Percentiles rank a stretch among this genome's conserved stretches.
Evolutionary conservation across 2,113 vertebrate genomes (phyloP).

Genomic region (Anguilla japonica): DNA sequence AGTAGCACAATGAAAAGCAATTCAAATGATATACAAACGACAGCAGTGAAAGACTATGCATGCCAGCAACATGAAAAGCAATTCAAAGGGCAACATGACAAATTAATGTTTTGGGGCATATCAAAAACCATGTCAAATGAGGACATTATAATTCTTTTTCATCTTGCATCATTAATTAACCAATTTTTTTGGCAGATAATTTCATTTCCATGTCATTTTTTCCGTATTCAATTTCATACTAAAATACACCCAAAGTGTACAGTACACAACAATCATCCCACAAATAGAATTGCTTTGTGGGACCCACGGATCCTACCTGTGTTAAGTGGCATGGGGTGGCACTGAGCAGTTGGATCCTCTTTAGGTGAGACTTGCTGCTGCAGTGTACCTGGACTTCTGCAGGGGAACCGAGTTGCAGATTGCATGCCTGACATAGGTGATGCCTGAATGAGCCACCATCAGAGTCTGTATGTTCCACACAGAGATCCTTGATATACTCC

Average conservation of each 20-base stretch:
- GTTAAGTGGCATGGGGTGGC: conserved; percentile 39
- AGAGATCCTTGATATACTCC: neutral
- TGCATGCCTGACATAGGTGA: conserved; percentile 75
- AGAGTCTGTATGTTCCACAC: neutral
- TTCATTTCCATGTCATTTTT: neutral
- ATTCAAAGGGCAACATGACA: neutral
- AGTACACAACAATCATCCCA: neutral
- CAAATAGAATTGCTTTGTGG: neutral
- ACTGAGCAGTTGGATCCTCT: conserved; percentile 72
- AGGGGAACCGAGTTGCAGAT: conserved; percentile 75
- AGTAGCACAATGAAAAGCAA: no score
- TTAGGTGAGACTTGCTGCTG: conserved; percentile 77
- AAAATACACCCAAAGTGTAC: neutral
- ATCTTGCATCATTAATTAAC: neutral
- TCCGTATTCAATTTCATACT: neutral
- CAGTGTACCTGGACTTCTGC: conserved; percentile 77
- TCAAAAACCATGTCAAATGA: neutral
- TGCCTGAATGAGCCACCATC: conserved; percentile 67
- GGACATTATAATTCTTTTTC: neutral
- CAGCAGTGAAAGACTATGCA: neutral
- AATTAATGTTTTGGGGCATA: neutral
- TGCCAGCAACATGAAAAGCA: neutral
- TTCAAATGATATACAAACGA: no score
- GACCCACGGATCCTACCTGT: neutral
- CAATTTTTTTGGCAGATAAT: neutral